Percentiles rank a stretch among this genome's conserved stretches.
Conservation (phyloP, 2,113 vertebrate genomes). For the Ivindomyrus marchei region DNA sequence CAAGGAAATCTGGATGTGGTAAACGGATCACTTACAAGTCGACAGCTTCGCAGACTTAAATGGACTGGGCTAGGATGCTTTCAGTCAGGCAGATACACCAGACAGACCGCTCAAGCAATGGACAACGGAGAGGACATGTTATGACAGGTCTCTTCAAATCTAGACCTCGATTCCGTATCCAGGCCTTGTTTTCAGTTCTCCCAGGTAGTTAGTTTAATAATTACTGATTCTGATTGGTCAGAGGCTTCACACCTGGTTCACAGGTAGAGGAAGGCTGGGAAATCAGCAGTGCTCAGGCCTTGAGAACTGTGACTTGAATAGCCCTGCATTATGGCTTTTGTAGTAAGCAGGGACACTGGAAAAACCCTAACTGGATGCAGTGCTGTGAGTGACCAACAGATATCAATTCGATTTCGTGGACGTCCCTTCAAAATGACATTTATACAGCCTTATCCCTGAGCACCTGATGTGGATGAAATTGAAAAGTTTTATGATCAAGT, state of each 20-base stretch:
- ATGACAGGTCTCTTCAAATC: no score
- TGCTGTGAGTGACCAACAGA: not conserved
- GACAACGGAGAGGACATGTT: not conserved
- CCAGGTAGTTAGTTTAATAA: no score
- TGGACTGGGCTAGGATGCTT: not conserved
- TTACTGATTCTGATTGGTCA: no score
- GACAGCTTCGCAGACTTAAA: not conserved
- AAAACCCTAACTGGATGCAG: not conserved
- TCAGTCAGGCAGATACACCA: not conserved
- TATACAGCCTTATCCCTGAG: not conserved
- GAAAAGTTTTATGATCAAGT: not conserved
- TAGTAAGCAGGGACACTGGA: not conserved
- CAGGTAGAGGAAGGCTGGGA: no score
- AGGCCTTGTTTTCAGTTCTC: no score
- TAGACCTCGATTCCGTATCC: no score
- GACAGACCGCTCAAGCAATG: not conserved
- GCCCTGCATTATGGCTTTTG: not conserved
- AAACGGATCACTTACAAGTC: not conserved
- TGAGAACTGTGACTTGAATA: no score
- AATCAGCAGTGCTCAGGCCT: no score
- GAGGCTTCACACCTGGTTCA: no score
- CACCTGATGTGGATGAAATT: not conserved
- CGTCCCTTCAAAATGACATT: not conserved
- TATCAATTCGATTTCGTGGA: not conserved
- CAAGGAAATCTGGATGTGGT: not conserved